Percentiles rank a stretch among this genome's conserved stretches.
phyloP scores from a whole-genome alignment of 2,113 vertebrate species.

The Orycteropus afer region DNA sequence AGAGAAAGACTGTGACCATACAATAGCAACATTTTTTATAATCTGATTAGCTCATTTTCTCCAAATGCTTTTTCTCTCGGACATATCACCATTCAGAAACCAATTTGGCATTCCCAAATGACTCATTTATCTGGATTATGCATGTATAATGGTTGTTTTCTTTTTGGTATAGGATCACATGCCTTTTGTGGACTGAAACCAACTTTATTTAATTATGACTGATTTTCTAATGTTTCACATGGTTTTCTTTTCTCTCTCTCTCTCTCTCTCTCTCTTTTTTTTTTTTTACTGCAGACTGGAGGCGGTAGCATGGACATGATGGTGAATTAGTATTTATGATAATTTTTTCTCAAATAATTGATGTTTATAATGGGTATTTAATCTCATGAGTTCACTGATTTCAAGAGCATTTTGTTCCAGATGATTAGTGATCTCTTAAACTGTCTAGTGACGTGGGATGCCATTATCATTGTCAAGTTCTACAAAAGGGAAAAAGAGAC shows the following conservation, averaged over 20 bases:
- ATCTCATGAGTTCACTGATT: neutral
- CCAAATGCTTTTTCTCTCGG: constrained; percentile 43
- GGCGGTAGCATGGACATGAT: neutral
- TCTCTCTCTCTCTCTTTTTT: no score
- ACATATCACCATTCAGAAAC: constrained; percentile 42
- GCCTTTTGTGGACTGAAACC: constrained; percentile 42
- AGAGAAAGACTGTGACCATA: constrained; percentile 54
- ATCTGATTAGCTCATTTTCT: constrained; percentile 54
- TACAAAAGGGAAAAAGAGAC: neutral
- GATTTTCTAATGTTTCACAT: constrained; percentile 43
- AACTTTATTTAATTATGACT: constrained; percentile 61
- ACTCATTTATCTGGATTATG: constrained; percentile 61
- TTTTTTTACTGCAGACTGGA: constrained; percentile 32
- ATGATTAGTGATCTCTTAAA: neutral
- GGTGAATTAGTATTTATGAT: neutral
- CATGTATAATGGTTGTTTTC: constrained; percentile 42
- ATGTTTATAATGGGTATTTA: neutral
- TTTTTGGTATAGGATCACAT: constrained; percentile 50
- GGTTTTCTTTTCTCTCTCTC: no score
- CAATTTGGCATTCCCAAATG: constrained; percentile 59
- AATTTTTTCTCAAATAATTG: constrained; percentile 29
- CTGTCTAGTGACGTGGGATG: neutral
- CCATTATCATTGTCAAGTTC: neutral
- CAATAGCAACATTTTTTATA: constrained; percentile 20
- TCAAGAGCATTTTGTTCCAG: constrained; percentile 35